Evolutionary conservation across 2,113 vertebrate species (phyloP).

Genomic region (Semnornis frantzii): DNA sequence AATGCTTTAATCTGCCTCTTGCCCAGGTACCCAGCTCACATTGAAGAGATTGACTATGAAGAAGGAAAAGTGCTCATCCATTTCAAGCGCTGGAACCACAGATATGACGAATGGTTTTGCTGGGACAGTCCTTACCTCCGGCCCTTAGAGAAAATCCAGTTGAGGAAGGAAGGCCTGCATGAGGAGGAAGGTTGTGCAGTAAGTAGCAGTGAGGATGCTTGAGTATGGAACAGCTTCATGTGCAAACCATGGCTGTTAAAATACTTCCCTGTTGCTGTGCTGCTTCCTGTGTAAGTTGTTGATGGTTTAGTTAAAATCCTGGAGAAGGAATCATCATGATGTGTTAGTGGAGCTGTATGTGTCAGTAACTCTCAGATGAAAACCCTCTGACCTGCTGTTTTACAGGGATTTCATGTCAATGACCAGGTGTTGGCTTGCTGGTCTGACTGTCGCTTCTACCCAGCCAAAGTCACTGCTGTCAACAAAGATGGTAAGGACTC

Average conservation of each 20-base stretch:
- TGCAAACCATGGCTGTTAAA: background rate
- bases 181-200: conserved; percentile 85
- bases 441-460: conserved; percentile 98
- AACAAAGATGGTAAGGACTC: conserved; percentile 91
- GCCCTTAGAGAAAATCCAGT: conserved; percentile 91
- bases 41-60: conserved; percentile 95
- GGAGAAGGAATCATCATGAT: background rate
- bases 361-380: background rate
- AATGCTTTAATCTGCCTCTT: conserved; percentile 5
- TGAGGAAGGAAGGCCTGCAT: conserved; percentile 89
- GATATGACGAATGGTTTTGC: conserved; percentile 96
- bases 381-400: background rate
- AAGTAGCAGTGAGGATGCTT: conserved; percentile 60
- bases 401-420: conserved; percentile 89
- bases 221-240: background rate
- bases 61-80: conserved; percentile 93
- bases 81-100: conserved; percentile 95
- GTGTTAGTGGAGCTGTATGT: background rate
- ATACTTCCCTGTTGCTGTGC: background rate
- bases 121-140: conserved; percentile 93
- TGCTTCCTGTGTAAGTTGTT: background rate
- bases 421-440: conserved; percentile 95
- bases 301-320: background rate
- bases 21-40: conserved; percentile 91
- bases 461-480: conserved; percentile 91